Percentiles rank a stretch among this genome's conserved stretches.
Evolutionary conservation across 2,797 vertebrate genomes (phyloP).

Genomic region (Morelia viridis): DNA sequence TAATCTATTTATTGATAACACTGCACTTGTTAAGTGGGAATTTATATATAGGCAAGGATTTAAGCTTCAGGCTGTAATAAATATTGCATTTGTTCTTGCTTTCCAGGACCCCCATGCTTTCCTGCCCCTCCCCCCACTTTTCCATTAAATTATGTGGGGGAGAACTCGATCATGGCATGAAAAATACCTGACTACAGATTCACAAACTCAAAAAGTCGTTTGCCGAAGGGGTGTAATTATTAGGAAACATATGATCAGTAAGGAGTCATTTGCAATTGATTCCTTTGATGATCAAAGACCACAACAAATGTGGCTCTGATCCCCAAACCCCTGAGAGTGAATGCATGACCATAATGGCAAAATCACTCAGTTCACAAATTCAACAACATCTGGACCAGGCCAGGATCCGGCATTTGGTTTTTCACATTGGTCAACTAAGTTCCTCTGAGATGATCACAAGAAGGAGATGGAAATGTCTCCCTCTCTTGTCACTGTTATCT

Average conservation of each 20-base stretch:
- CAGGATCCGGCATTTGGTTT: neutral
- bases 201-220: neutral
- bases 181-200: neutral
- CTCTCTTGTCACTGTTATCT: neutral
- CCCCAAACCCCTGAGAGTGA: neutral
- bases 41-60: constrained; percentile 1
- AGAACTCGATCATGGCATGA: neutral
- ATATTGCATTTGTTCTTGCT: neutral
- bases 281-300: neutral
- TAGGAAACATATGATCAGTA: neutral
- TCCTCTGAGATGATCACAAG: neutral
- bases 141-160: neutral
- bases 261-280: neutral
- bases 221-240: neutral
- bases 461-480: neutral
- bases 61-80: constrained; percentile 11
- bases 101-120: neutral
- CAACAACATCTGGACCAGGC: neutral
- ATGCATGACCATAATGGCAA: neutral
- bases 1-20: constrained; percentile 14
- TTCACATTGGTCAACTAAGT: neutral
- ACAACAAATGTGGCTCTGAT: neutral
- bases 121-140: neutral
- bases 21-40: constrained; percentile 1
- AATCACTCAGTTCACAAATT: neutral